Conservation (phyloP, 2,888 invertebrate genomes). For the Cataglyphis cursor region DNA sequence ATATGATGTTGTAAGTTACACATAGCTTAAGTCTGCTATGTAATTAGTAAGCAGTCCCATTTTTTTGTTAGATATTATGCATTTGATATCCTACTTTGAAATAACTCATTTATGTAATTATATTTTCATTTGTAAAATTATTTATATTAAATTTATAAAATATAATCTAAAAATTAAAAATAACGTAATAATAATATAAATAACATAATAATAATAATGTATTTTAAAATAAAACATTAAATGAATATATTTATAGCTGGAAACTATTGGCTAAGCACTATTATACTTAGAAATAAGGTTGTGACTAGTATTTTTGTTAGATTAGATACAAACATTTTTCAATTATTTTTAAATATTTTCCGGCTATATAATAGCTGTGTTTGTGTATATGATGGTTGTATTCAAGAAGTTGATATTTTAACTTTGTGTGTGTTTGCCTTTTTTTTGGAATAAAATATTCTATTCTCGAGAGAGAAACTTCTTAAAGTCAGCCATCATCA, state of each 20-base stretch:
- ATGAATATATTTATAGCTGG: constrained; percentile 10
- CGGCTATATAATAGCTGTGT: constrained; percentile 19
- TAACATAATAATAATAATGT: not conserved
- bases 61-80: constrained; percentile 74
- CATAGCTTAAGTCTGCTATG: constrained; percentile 82
- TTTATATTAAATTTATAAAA: constrained; percentile 34
- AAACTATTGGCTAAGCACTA: constrained; percentile 25
- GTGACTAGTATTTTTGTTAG: constrained; percentile 1
- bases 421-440: not conserved
- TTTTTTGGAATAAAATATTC: not conserved
- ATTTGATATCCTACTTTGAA: constrained; percentile 59
- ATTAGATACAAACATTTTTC: constrained; percentile 46
- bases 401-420: constrained; percentile 68
- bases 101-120: constrained; percentile 65
- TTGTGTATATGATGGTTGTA: constrained; percentile 66
- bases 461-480: constrained; percentile 52
- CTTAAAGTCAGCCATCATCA: constrained; percentile 73
- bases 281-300: constrained; percentile 17
- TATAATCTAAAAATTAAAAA: not conserved
- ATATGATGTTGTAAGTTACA: constrained; percentile 80
- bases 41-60: constrained; percentile 67
- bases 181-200: not conserved
- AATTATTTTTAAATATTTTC: constrained; percentile 60
- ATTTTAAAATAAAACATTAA: not conserved
- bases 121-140: constrained; percentile 51